phyloP scores from a whole-genome alignment of 2,113 vertebrate genomes.

The Probosciger aterrimus region DNA sequence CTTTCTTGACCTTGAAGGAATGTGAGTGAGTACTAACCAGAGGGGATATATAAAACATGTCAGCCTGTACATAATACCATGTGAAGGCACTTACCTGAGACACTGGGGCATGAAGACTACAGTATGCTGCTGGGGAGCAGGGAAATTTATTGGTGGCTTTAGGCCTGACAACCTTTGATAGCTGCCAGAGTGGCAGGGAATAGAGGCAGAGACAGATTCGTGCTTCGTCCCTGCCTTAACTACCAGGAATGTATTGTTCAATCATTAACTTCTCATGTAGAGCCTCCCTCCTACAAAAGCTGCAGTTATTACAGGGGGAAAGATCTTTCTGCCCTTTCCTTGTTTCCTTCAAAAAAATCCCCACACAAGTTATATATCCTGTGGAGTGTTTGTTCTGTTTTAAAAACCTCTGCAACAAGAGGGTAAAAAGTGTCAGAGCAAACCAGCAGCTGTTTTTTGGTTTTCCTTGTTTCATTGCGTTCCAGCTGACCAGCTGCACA shows the following conservation, averaged over 20 bases:
- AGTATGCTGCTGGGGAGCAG: not conserved
- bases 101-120: not conserved
- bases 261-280: not conserved
- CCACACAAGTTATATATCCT: not conserved
- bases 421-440: not conserved
- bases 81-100: not conserved
- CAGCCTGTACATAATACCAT: not conserved
- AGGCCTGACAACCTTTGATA: not conserved
- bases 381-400: not conserved
- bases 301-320: not conserved
- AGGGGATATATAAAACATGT: not conserved
- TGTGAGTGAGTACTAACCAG: not conserved
- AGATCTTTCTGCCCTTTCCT: not conserved
- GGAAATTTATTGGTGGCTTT: not conserved
- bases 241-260: conserved; percentile 14
- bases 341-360: not conserved
- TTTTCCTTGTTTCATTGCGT: conserved; percentile 14
- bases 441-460: not conserved
- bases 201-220: not conserved
- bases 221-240: not conserved
- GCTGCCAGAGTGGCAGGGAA: not conserved
- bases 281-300: conserved; percentile 3
- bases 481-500: conserved; percentile 43
- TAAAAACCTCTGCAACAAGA: not conserved
- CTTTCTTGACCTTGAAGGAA: conserved; percentile 16